Base-by-base conservation (phyloP, 1,140 invertebrate species). In the Arion vulgaris region DNA sequence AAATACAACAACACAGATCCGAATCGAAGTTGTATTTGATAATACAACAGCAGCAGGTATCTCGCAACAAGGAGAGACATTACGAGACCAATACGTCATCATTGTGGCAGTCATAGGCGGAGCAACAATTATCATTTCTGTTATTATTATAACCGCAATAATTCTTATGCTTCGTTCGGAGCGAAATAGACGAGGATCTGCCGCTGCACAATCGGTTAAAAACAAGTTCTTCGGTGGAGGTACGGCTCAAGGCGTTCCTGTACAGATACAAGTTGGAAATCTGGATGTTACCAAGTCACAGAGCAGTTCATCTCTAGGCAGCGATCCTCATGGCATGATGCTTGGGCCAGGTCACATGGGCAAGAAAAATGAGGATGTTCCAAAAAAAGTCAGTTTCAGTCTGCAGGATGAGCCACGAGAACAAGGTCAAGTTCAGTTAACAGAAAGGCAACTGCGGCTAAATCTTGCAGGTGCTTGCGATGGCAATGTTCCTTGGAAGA, bases 351-450 rank as follows among this genome's bases (percentile, higher is more conserved):
- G 26, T 32, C 36, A 26, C 36, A n/a, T 19, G 15, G 75, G 26
- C n/a, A 77, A 28, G 49, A 75, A 62, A 49, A 69, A 51, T 13
- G 74, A 68, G 0, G 82, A 75, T 23, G 78, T 51, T 39, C 76
- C 77, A 57, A 86, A 86, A 53, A 84, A 86, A 66, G 85, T 86
- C 45, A 86, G 85, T 81, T 86, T 86, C 49, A 86, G 85, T 68
- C 73, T 84, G 26, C 81, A 84, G 28, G 76, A 53, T 36, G 74
- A 76, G 1, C 72, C 13, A 5, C 72, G 15, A 5, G 26, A 45
- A 1, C 11, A 45, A 45, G 26, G 32, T 34, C 28, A 76, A 51
- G 19, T 4, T 23, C 28, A 53, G 23, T 2, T 38, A 9, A 5
- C 74, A 76, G 74, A 76, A 53, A 76, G 53, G 13, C 62, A 66